Evolutionary conservation across 2,888 invertebrate species (phyloP).

Genomic region (Bursaphelenchus okinawaensis): DNA sequence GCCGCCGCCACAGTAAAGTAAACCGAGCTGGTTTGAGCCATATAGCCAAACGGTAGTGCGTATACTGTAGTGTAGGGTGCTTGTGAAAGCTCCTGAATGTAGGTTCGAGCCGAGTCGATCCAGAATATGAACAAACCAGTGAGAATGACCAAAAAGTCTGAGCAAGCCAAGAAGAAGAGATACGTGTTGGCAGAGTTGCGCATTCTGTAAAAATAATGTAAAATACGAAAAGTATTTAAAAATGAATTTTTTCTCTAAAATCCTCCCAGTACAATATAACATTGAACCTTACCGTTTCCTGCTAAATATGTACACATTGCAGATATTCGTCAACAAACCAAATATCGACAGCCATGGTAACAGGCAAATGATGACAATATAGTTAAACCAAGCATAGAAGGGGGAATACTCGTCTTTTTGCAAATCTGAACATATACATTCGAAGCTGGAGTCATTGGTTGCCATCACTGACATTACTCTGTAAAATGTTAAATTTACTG

Average conservation of each 20-base stretch:
- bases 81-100: slow-evolving; percentile 46
- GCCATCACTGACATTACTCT: not conserved
- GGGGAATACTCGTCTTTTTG: slow-evolving; percentile 50
- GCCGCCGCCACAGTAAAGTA: slow-evolving; percentile 58
- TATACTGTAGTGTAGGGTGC: slow-evolving; percentile 56
- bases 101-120: slow-evolving; percentile 43
- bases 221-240: not conserved
- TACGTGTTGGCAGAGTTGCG: slow-evolving; percentile 54
- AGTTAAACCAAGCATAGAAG: slow-evolving; percentile 53
- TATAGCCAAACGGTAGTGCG: slow-evolving; percentile 55
- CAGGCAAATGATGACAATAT: slow-evolving; percentile 48
- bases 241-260: not conserved
- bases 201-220: slow-evolving; percentile 39
- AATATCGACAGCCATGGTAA: slow-evolving; percentile 53
- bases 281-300: slow-evolving; percentile 35
- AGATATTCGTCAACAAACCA: slow-evolving; percentile 55
- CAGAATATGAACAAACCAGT: slow-evolving; percentile 58
- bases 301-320: slow-evolving; percentile 55
- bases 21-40: slow-evolving; percentile 57
- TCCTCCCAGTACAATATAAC: not conserved
- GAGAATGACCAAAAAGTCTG: slow-evolving; percentile 56
- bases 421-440: not conserved
- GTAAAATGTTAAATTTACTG: too few relatives aligned
- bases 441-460: not conserved
- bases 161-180: slow-evolving; percentile 51